Base-by-base conservation (phyloP, 2,113 vertebrate genomes). In the Natator depressus region DNA sequence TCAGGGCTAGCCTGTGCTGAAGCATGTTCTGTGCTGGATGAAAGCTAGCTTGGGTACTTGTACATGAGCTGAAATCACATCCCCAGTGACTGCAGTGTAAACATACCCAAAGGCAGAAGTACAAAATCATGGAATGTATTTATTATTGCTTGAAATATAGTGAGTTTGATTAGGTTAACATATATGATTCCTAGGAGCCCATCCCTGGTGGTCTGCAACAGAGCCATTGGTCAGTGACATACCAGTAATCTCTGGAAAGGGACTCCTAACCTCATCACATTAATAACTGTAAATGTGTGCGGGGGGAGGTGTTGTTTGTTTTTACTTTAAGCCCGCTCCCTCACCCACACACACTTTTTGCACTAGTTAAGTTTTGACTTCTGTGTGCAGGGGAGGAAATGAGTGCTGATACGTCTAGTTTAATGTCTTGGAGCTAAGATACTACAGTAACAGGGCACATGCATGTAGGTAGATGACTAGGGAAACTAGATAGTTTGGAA, bases 361-460 rank as follows among this genome's bases (percentile, higher is more conserved):
- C 20, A 25, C 5, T 25, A 25, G 12, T 94, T 94, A 96, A 80
- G 84, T 22, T 42, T 86, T 96, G 96, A 95, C 95, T 90, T 92
- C 59, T n/a, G 47, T 55, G 85, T 81, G 91, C 93, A 94, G 93
- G 42, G 19, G 38, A 90, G 82, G 82, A 96, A 93, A 62, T 49
- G 54, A 6, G 65, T 95, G 65, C 87, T 91, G 51, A 84, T 35
- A 78, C 59, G 89, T 80, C 76, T 89, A 42, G 75, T 91, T 35
- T 31, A 91, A 4, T 29, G n/a, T 82, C 87, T 57, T 49, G 86
- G 38, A 89, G 72, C 81, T 89, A 91, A 82, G 89, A 69, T 93
- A 89, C 72, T 80, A 55, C 16, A 90, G 3, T 87, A 93, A 69
- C 8, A 35, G 13, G 80, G 76, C 62, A 49, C 29, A 89, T 31